Evolutionary conservation across 2,797 vertebrate species (phyloP), one percentile per base, ranked within the genome.

Genomic region (Sebastes itinus): DNA sequence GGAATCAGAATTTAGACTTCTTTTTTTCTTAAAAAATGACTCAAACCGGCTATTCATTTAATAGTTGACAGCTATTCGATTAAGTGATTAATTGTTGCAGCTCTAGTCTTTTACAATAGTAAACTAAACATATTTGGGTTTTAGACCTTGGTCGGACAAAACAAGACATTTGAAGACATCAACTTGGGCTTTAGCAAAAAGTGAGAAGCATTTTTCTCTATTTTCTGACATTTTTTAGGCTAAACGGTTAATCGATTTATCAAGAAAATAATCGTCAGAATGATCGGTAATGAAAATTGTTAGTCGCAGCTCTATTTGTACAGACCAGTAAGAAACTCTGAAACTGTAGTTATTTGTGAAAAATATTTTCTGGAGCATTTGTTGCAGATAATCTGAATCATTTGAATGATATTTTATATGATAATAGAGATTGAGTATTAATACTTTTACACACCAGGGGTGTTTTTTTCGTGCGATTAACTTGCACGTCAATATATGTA

Each of bases 31-130:
- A 46, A 46, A 46, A 46, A 46, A 46, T 46, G 0, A 46, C 42
- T 46, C 42, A 18, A 18, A 46, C 0, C 0, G 42, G 42, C 42
- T 18, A 46, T 46, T 18, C 0, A 20, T 46, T 46, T 8, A 18
- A 46, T 46, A 46, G 6, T 46, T 18, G 42, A 18, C 16, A 42
- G 38, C 38, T 42, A 42, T 42, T 42, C 38, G 7, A 42, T 42
- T 42, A 42, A 42, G 3, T 16, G 14, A 42, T 42, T 46, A 46
- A 18, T 46, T 18, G 42, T 18, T 18, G 42, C 42, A 46, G 42
- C 42, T 46, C 42, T 18, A 12, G 11, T 58, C 20, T 33, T 54
- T 22, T 38, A 27, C 6, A 56, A 12, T 14, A 13, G 9, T n/a
- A 22, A 32, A 35, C 3, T 13, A 16, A 59, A 22, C 16, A 10